Conservation (phyloP, 2,113 vertebrate genomes). For the Antennarius striatus region DNA sequence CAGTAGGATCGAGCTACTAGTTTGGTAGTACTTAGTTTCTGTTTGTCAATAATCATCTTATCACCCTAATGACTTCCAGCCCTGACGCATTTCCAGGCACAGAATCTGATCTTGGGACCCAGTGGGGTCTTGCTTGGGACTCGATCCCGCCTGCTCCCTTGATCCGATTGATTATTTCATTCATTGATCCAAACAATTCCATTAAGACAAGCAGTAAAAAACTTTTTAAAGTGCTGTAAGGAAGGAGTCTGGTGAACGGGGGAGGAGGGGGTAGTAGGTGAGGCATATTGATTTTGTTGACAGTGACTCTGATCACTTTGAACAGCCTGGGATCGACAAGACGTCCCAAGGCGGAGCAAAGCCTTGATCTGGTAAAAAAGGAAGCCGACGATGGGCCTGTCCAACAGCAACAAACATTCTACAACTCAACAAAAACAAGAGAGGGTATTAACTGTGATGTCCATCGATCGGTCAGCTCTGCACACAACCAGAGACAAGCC, state of each 20-base stretch:
- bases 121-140: constrained; percentile 21
- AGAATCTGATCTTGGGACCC: constrained; percentile 23
- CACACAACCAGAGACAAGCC: constrained; percentile 56
- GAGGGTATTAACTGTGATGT: constrained; percentile 71
- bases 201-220: constrained; percentile 59
- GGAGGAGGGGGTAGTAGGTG: constrained; percentile 16
- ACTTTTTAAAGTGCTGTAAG: constrained; percentile 47
- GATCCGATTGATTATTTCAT: constrained; percentile 61
- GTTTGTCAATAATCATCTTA: constrained; percentile 9
- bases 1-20: background rate
- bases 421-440: constrained; percentile 67
- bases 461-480: constrained; percentile 61
- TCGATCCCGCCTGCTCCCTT: constrained; percentile 33
- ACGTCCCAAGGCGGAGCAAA: constrained; percentile 34
- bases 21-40: background rate
- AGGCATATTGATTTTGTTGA: constrained; percentile 62
- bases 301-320: constrained; percentile 72
- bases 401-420: constrained; percentile 64
- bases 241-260: constrained; percentile 19
- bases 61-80: constrained; percentile 22
- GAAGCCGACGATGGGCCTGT: constrained; percentile 49
- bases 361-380: constrained; percentile 39
- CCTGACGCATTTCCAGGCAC: constrained; percentile 22
- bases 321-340: constrained; percentile 69
- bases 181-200: constrained; percentile 59